Conservation (phyloP, 2,888 invertebrate genomes). For the Cosmia pyralina region DNA sequence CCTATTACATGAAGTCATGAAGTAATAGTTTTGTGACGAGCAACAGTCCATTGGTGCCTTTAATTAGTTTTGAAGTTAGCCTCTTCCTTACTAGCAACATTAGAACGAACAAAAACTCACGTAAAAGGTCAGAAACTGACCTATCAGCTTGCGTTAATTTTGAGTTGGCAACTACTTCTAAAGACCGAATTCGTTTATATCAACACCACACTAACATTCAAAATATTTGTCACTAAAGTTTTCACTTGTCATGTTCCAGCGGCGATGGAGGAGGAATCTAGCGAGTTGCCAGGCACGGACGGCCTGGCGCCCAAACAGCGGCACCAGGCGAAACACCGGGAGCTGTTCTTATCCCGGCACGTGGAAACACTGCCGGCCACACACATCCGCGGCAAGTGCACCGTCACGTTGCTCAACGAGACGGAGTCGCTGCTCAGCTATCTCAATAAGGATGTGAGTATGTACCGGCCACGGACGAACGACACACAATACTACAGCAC, state of each 20-base stretch:
- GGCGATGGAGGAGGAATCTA: slow-evolving; percentile 93
- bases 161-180: slow-evolving; percentile 44
- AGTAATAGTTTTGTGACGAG: not conserved
- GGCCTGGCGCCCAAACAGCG: slow-evolving; percentile 95
- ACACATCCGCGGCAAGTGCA: slow-evolving; percentile 99
- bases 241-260: slow-evolving; percentile 82
- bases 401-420: slow-evolving; percentile 99
- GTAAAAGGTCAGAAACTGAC: slow-evolving; percentile 49
- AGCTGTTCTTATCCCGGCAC: slow-evolving; percentile 99
- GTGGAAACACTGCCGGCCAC: slow-evolving; percentile 99
- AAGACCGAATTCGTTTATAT: slow-evolving; percentile 24
- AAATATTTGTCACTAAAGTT: slow-evolving; percentile 26
- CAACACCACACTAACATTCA: slow-evolving; percentile 12
- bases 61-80: not conserved
- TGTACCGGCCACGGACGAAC: slow-evolving; percentile 80
- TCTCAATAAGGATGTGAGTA: slow-evolving; percentile 97
- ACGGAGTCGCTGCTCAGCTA: slow-evolving; percentile 99
- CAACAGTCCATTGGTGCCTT: not conserved
- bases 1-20: not conserved
- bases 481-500: slow-evolving; percentile 17
- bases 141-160: slow-evolving; percentile 43
- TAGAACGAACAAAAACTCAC: slow-evolving; percentile 13
- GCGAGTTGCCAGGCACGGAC: slow-evolving; percentile 90
- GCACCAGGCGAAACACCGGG: slow-evolving; percentile 99
- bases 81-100: slow-evolving; percentile 27